These are phyloP conservation scores for Tachystola acroxantha DNA, from an alignment of 2,888 invertebrate genomes.

Conservation along the genomic window DNA sequence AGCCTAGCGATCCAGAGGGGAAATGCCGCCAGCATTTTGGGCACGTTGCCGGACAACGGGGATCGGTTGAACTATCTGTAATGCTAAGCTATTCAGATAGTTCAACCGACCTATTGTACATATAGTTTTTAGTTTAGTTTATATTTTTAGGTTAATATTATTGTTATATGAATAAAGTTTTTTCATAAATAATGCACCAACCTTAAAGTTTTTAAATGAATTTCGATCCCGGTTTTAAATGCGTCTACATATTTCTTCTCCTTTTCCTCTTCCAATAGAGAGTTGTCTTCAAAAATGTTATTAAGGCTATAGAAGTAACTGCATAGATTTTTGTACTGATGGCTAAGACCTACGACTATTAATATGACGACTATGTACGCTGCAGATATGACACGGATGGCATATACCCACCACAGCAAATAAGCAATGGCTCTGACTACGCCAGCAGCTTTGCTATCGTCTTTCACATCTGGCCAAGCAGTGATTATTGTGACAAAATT, in stretches of 20 bases:
- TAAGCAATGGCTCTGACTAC: conserved; percentile 20
- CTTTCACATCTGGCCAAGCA: conserved; percentile 27
- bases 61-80: too few species aligned
- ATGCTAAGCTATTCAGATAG: too few species aligned
- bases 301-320: conserved; percentile 29
- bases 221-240: conserved; percentile 39
- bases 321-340: conserved; percentile 30
- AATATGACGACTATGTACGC: conserved; percentile 19
- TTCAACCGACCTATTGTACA: too few species aligned
- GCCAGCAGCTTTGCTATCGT: conserved; percentile 18
- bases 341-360: conserved; percentile 22
- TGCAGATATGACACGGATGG: conserved; percentile 11
- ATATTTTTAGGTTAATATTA: too few species aligned
- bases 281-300: conserved; percentile 19
- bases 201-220: conserved; percentile 42
- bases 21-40: too few species aligned
- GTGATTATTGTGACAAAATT: conserved; percentile 30
- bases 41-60: too few species aligned
- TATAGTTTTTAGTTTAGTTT: too few species aligned
- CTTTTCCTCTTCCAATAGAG: conserved; percentile 26
- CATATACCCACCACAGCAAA: conserved; percentile 16
- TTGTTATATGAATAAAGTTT: too few species aligned
- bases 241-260: conserved; percentile 35
- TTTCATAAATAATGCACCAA: too few species aligned
- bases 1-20: too few species aligned